phyloP scores from a whole-genome alignment of 2,797 vertebrate species.

The Gorsachius magnificus region DNA sequence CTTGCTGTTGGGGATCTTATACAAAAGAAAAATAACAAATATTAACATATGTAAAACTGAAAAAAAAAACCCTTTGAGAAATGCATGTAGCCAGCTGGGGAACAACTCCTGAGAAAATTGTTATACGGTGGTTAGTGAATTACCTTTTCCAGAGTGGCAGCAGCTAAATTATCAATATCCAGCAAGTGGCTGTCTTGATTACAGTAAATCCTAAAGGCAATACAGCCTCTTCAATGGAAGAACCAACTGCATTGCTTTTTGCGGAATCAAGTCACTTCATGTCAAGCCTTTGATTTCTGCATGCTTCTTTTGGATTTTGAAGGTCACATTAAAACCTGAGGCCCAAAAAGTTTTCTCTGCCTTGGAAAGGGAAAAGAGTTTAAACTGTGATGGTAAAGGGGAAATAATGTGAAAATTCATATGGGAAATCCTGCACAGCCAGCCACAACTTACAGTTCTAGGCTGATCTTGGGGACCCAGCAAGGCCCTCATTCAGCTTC shows the following conservation, averaged over 20 bases:
- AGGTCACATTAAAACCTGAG: background rate
- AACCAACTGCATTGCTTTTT: background rate
- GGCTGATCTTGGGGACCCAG: background rate
- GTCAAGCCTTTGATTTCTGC: slow-evolving; percentile 38
- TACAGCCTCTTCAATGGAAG: background rate
- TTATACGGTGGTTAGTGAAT: background rate
- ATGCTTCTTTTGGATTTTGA: slow-evolving; percentile 20
- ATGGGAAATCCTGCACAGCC: background rate
- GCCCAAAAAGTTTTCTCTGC: background rate
- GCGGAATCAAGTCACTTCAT: slow-evolving; percentile 2
- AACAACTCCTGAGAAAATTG: background rate
- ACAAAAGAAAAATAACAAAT: background rate
- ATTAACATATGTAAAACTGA: background rate
- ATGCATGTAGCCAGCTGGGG: background rate
- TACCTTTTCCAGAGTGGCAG: background rate
- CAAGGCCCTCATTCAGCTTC: background rate
- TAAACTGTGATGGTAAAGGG: background rate
- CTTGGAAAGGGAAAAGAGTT: background rate
- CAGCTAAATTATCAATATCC: slow-evolving; percentile 25
- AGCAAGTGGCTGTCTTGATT: slow-evolving; percentile 6
- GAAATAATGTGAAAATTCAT: background rate
- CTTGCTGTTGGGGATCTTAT: background rate
- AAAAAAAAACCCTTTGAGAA: background rate
- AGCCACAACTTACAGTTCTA: background rate
- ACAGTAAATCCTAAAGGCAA: slow-evolving; percentile 41